Conservation (phyloP, 1,140 invertebrate genomes). For the Drosophila cardini region DNA sequence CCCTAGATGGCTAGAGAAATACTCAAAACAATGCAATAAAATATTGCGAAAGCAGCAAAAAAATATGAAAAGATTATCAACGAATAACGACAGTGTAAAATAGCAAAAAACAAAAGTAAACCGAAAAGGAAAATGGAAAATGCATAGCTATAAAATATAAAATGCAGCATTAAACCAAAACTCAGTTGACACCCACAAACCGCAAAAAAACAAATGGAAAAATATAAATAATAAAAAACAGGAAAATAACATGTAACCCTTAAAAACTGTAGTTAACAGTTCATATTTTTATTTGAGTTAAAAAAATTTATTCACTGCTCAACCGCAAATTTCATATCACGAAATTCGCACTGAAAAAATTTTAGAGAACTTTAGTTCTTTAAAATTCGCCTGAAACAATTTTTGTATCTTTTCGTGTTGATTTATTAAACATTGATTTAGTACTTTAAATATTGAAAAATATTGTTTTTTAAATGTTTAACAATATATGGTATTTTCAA, state of each 20-base stretch:
- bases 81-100: background rate
- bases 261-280: no score
- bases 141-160: conserved; percentile 65
- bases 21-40: conserved; percentile 26
- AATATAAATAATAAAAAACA: background rate
- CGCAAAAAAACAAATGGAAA: conserved; percentile 15
- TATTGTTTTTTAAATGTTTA: conserved; percentile 10
- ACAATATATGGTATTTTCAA: background rate
- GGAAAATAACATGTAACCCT: no score
- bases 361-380: background rate
- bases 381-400: no score
- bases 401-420: no score
- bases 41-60: conserved; percentile 17
- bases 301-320: background rate
- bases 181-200: conserved; percentile 15
- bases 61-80: background rate
- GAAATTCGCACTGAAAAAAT: no score
- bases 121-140: conserved; percentile 28
- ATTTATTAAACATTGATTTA: no score
- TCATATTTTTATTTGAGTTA: no score
- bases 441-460: background rate
- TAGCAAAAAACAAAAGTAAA: background rate
- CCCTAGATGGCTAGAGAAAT: background rate
- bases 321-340: background rate
- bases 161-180: conserved; percentile 43